These are phyloP conservation scores for Maconellicoccus hirsutus DNA, from an alignment of 1,140 invertebrate species.

Conservation along the genomic window DNA sequence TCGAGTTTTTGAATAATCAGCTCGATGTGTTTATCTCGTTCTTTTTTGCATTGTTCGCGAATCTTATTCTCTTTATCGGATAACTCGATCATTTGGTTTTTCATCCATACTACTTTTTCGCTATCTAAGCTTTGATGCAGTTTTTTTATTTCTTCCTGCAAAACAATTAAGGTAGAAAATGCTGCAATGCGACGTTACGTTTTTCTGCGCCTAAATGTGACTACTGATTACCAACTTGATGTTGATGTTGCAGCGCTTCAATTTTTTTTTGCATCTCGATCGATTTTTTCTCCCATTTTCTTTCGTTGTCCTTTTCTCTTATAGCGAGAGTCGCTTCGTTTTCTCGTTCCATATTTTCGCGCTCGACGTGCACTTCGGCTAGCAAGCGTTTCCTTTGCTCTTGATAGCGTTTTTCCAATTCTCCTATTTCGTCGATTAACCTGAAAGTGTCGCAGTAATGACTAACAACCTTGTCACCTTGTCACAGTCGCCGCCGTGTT, in stretches of 20 bases:
- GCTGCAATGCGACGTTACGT: not conserved
- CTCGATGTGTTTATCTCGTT: slow-evolving; percentile 54
- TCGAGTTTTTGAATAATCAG: slow-evolving; percentile 49
- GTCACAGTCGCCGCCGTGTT: too few species aligned
- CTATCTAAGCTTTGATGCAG: slow-evolving; percentile 41
- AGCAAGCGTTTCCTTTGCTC: slow-evolving; percentile 40
- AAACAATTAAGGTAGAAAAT: slow-evolving; percentile 23
- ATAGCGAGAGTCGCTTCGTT: slow-evolving; percentile 26
- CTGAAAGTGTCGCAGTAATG: slow-evolving; percentile 28
- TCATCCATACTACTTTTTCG: slow-evolving; percentile 44
- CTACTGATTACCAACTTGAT: slow-evolving; percentile 28
- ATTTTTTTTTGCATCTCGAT: slow-evolving; percentile 28
- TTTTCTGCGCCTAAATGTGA: not conserved
- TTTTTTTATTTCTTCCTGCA: slow-evolving; percentile 41
- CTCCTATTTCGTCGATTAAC: slow-evolving; percentile 43
- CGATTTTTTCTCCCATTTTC: slow-evolving; percentile 28
- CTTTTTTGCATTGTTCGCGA: slow-evolving; percentile 44
- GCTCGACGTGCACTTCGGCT: slow-evolving; percentile 41
- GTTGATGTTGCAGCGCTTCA: slow-evolving; percentile 24
- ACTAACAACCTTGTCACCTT: too few species aligned
- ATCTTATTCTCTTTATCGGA: slow-evolving; percentile 45
- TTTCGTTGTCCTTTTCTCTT: slow-evolving; percentile 28
- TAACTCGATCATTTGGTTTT: slow-evolving; percentile 40
- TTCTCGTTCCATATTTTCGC: slow-evolving; percentile 36
- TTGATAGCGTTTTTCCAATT: slow-evolving; percentile 41